Percentiles rank a stretch among this genome's conserved stretches.
These are phyloP conservation scores for Phania funesta DNA, from an alignment of 2,888 invertebrate species.

Conservation along the genomic window DNA sequence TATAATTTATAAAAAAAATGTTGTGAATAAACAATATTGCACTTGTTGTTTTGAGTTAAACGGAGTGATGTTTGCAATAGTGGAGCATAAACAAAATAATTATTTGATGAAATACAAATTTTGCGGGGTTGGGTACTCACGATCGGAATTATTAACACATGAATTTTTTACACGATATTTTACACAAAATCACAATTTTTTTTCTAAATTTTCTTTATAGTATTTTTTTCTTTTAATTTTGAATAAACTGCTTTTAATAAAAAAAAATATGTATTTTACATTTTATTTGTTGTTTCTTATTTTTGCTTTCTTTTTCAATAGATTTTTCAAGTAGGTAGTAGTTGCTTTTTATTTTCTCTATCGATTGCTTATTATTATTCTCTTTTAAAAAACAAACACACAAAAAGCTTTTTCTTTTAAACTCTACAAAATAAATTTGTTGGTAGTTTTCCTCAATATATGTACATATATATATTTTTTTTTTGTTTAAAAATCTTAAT, in stretches of 20 bases:
- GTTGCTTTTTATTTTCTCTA: slow-evolving; percentile 27
- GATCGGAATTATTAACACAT: neutral
- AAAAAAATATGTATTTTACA: slow-evolving; percentile 33
- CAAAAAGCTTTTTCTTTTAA: slow-evolving; percentile 48
- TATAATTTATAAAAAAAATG: neutral
- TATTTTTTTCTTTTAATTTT: neutral
- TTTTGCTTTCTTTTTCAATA: slow-evolving; percentile 20
- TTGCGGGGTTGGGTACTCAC: slow-evolving; percentile 16
- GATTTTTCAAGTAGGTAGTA: neutral
- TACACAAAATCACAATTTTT: slow-evolving; percentile 30
- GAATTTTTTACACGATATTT: neutral
- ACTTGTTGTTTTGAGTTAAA: slow-evolving; percentile 31
- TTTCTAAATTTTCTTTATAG: neutral
- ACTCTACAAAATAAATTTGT: slow-evolving; percentile 36
- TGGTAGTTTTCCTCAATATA: slow-evolving; percentile 1
- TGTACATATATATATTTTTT: neutral
- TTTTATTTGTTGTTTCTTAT: slow-evolving; percentile 28
- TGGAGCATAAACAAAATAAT: neutral
- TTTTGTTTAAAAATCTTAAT: neutral
- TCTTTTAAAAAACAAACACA: neutral
- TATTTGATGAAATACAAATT: neutral
- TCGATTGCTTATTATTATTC: slow-evolving; percentile 16
- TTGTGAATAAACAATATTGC: neutral
- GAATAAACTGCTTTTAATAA: neutral
- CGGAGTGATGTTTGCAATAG: neutral